phyloP scores from a whole-genome alignment of 2,113 vertebrate species.

The Eidolon helvum region DNA sequence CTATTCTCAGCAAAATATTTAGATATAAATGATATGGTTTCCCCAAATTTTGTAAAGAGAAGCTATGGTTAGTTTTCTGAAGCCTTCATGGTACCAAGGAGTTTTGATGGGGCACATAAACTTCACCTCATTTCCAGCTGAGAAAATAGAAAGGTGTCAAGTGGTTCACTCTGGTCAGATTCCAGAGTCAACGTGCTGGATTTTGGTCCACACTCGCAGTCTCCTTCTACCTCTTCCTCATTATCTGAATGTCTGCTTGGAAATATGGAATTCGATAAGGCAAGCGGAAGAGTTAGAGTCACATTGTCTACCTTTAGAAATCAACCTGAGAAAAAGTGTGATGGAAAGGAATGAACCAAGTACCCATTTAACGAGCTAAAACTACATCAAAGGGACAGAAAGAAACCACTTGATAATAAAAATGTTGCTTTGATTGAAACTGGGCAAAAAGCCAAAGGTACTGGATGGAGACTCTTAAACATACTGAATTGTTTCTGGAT shows the following conservation, averaged over 20 bases:
- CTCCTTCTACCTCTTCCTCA: neutral
- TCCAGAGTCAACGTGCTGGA: neutral
- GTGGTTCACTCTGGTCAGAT: neutral
- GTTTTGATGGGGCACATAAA: neutral
- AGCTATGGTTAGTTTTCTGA: neutral
- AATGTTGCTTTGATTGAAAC: constrained; percentile 81
- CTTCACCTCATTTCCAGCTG: neutral
- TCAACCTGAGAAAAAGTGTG: constrained; percentile 64
- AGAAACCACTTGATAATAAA: constrained; percentile 74
- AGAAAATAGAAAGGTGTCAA: neutral
- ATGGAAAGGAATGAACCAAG: constrained; percentile 73
- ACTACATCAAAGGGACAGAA: constrained; percentile 80
- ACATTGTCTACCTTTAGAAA: constrained; percentile 69
- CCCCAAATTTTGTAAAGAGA: constrained; percentile 4
- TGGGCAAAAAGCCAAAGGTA: constrained; percentile 79
- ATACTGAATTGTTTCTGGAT: constrained; percentile 77
- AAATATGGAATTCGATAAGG: neutral
- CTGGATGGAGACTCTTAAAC: constrained; percentile 73
- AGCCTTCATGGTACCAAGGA: neutral
- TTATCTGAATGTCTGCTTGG: neutral
- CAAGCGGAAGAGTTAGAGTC: neutral
- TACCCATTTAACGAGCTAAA: constrained; percentile 78
- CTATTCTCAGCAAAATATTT: neutral
- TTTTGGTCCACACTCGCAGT: neutral
- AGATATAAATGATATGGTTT: neutral